Percentiles rank a stretch among this genome's conserved stretches.
Evolutionary conservation across 2,113 vertebrate species (phyloP).

Genomic region (Microtus ochrogaster): DNA sequence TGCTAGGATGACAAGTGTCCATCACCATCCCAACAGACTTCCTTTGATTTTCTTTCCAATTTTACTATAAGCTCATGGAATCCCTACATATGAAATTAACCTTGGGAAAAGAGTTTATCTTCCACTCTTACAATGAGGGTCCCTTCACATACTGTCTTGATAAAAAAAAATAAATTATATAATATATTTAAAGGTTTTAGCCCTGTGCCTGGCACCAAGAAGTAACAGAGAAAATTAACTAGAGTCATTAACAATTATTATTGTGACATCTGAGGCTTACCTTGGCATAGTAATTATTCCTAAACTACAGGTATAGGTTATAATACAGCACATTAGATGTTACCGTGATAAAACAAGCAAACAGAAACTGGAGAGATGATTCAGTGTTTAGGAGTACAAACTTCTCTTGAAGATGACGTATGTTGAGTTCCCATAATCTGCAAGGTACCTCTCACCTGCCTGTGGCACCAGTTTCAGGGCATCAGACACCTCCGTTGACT

Average conservation of each 20-base stretch:
- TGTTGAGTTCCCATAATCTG: not conserved
- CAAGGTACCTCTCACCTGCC: too few relatives aligned
- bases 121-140: not conserved
- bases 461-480: not conserved
- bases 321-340: not conserved
- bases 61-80: not conserved
- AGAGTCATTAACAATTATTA: not conserved
- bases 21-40: not conserved
- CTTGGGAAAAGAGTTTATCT: not conserved
- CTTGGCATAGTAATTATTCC: not conserved
- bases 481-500: not conserved
- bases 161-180: not conserved
- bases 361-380: not conserved
- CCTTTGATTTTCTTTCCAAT: not conserved
- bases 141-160: not conserved
- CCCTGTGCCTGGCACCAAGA: not conserved
- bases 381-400: not conserved
- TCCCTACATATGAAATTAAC: not conserved
- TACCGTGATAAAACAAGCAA: not conserved
- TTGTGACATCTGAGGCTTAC: not conserved
- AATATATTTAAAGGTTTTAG: not conserved
- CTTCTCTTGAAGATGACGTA: not conserved
- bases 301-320: not conserved
- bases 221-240: constrained; percentile 33
- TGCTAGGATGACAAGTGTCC: not conserved